phyloP scores from a whole-genome alignment of 1,140 invertebrate species.

The Oryzaephilus surinamensis region DNA sequence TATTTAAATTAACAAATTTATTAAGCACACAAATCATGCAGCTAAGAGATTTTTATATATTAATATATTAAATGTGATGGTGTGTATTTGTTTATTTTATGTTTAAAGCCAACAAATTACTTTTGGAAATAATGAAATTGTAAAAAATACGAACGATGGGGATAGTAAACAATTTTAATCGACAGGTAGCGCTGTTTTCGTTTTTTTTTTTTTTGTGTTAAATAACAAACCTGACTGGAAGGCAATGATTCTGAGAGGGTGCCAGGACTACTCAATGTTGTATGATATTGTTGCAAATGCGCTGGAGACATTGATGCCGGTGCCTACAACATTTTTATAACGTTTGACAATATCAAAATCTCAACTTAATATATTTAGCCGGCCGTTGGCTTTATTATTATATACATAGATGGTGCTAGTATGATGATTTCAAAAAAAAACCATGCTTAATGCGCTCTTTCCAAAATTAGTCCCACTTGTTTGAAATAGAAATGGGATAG shows the following conservation, averaged over 20 bases:
- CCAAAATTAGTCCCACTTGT: no score
- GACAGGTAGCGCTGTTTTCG: no score
- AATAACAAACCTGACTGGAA: conserved; percentile 60
- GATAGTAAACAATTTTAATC: no score
- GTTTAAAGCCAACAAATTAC: conserved; percentile 24
- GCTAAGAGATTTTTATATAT: no score
- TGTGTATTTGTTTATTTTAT: no score
- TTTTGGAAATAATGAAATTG: no score
- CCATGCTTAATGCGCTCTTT: no score
- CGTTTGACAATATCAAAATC: conserved; percentile 15
- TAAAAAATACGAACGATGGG: no score
- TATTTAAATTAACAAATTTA: not conserved
- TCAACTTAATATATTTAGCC: conserved; percentile 3
- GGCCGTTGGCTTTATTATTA: conserved; percentile 16
- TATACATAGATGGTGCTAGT: conserved; percentile 13
- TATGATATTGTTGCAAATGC: conserved; percentile 68
- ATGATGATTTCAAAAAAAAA: no score
- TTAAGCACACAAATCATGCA: conserved; percentile 12
- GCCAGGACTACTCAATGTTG: conserved; percentile 53
- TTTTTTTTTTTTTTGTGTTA: no score
- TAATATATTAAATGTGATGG: no score
- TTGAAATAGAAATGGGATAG: no score
- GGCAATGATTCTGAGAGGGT: conserved; percentile 65
- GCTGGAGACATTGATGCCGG: conserved; percentile 81
- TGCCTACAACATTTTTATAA: conserved; percentile 57